Conservation (phyloP, 2,113 vertebrate species). For the Cyprinus carpio region DNA sequence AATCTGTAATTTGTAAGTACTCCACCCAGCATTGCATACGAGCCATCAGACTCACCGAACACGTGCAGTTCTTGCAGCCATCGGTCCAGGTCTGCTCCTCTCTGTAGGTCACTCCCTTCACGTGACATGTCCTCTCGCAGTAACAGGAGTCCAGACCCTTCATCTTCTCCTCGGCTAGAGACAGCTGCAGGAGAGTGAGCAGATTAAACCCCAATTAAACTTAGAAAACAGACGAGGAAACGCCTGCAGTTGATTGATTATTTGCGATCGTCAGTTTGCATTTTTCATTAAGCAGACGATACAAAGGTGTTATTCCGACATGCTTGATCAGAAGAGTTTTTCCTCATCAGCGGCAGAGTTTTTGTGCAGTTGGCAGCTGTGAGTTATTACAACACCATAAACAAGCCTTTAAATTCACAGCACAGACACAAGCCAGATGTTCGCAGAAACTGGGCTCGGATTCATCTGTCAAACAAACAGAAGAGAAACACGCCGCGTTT, state of each 20-base stretch:
- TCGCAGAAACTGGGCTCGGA: not conserved
- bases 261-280: not conserved
- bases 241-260: not conserved
- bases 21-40: too few species aligned
- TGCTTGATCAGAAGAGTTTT: conserved; percentile 8
- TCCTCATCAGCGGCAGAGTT: not conserved
- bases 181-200: conserved; percentile 78
- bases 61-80: conserved; percentile 98
- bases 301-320: not conserved
- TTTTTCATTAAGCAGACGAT: not conserved
- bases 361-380: conserved; percentile 8
- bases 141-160: conserved; percentile 96
- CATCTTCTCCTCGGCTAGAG: conserved; percentile 95
- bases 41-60: conserved; percentile 80
- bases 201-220: conserved; percentile 24
- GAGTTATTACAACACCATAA: conserved; percentile 32
- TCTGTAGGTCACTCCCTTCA: conserved; percentile 90
- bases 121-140: conserved; percentile 94
- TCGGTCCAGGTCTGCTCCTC: conserved; percentile 95
- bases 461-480: conserved; percentile 2
- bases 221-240: not conserved
- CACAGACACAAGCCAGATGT: conserved; percentile 19
- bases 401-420: conserved; percentile 11
- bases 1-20: not conserved
- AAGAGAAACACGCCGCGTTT: not conserved